Percentiles rank a stretch among this genome's conserved stretches.
phyloP scores from a whole-genome alignment of 2,888 invertebrate species.

The Mimumesa dahlbomi region DNA sequence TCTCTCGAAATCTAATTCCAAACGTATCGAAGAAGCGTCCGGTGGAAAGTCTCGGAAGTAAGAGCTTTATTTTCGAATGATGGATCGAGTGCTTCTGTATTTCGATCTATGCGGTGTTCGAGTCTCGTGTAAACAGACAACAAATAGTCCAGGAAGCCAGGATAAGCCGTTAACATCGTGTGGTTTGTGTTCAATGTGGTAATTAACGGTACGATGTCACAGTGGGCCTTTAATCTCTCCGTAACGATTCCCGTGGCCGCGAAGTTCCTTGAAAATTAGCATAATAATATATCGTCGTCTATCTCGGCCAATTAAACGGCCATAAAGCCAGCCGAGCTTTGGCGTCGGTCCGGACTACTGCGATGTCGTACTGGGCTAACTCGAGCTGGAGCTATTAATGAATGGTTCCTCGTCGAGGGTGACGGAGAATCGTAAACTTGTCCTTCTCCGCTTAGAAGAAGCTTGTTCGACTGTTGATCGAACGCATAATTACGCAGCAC shows the following conservation, averaged over 20 bases:
- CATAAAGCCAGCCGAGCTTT: slow-evolving; percentile 71
- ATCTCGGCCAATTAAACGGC: slow-evolving; percentile 73
- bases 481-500: too few relatives aligned
- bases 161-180: slow-evolving; percentile 62
- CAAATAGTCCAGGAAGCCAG: slow-evolving; percentile 51
- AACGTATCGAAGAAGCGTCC: neutral
- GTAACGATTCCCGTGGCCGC: slow-evolving; percentile 61
- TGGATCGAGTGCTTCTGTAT: slow-evolving; percentile 6
- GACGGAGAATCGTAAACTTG: slow-evolving; percentile 72
- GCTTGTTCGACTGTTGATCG: slow-evolving; percentile 29
- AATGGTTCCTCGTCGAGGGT: slow-evolving; percentile 69
- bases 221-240: slow-evolving; percentile 63
- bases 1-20: neutral
- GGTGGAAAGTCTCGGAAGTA: neutral
- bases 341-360: slow-evolving; percentile 56
- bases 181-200: slow-evolving; percentile 61
- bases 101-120: slow-evolving; percentile 28
- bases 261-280: slow-evolving; percentile 70
- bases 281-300: slow-evolving; percentile 72
- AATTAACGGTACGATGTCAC: slow-evolving; percentile 67
- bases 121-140: slow-evolving; percentile 51
- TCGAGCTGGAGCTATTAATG: slow-evolving; percentile 72
- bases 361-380: slow-evolving; percentile 64
- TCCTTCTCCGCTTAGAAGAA: slow-evolving; percentile 56
- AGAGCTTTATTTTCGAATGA: neutral